Evolutionary conservation across 2,888 invertebrate genomes (phyloP), one percentile per base, ranked within the genome.

Genomic region (Athetis lepigone): DNA sequence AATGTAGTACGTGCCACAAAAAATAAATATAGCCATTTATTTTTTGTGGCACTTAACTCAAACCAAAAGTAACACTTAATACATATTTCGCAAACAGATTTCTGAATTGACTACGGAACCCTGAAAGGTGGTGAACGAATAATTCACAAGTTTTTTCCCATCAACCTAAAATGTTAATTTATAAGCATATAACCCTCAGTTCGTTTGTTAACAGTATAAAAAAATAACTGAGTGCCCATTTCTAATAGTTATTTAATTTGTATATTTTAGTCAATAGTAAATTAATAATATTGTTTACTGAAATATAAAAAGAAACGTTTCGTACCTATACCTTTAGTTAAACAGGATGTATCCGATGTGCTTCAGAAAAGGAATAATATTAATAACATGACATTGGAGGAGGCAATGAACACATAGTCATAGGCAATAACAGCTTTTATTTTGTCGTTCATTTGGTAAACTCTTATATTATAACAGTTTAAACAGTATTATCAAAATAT

Each of bases 401-500:
- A 54, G 25, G 49, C 27, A 56, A 54, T 56, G 70, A 76, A 49
- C 51, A 62, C 37, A 55, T 19, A 62, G 40, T 51, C 37, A 29
- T 27, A 37, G 66, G 75, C 84, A 83, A 82, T 74, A 75, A 60
- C 77, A 67, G 60, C 55, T 74, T 82, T 83, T 82, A 82, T 85
- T 85, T 79, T 70, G 78, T 78, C 77, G 59, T 65, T 66, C 68
- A 77, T 76, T 75, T 77, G 65, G 62, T 78, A 70, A 80, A 76
- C 70, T 77, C 74, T 78, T 79, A 70, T 51, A 75, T 59, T 64
- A 74, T 75, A 73, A 79, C 74, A 80, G 75, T 76, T 77, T 71
- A 79, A 81, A 76, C 77, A 81, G 64, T 75, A 68, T 80, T 83
- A 85, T 85, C 85, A 79, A 79, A 81, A 80, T 83, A 85, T 85